These are phyloP conservation scores for Ichneumoninae sp. DNA, from an alignment of 2,888 invertebrate species.

Conservation along the genomic window DNA sequence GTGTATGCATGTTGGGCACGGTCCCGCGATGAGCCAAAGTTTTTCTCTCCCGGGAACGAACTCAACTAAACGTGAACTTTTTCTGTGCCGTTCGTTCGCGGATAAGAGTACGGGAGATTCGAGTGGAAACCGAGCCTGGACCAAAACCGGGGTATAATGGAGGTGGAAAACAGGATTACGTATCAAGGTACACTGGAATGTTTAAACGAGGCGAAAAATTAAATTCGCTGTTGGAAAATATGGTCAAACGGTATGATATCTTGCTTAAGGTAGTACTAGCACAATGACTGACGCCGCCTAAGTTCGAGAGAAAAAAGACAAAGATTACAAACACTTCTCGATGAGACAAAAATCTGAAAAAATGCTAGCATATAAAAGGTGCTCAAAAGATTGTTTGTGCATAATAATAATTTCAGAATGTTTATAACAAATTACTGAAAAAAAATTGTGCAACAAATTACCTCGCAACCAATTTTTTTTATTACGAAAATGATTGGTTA, in stretches of 20 bases:
- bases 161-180: constrained; percentile 6
- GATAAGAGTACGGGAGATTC: constrained; percentile 11
- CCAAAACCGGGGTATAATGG: constrained; percentile 25
- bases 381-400: too few species aligned
- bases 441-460: too few species aligned
- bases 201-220: neutral
- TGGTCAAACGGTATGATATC: constrained; percentile 10
- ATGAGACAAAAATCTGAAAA: too few species aligned
- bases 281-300: too few species aligned
- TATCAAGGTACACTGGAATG: neutral
- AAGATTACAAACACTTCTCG: too few species aligned
- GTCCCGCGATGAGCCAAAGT: constrained; percentile 42
- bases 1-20: neutral
- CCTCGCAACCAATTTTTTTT: too few species aligned
- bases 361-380: too few species aligned
- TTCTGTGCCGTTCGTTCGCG: constrained; percentile 24
- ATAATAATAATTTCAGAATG: too few species aligned
- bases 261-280: neutral
- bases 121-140: constrained; percentile 28
- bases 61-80: constrained; percentile 41
- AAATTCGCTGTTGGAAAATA: constrained; percentile 20
- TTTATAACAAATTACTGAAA: too few species aligned
- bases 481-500: too few species aligned
- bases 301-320: too few species aligned
- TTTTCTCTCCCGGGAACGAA: constrained; percentile 44